Percentiles rank a stretch among this genome's conserved stretches.
Conservation (phyloP, 2,888 invertebrate genomes). For the Choristoneura rosaceana region DNA sequence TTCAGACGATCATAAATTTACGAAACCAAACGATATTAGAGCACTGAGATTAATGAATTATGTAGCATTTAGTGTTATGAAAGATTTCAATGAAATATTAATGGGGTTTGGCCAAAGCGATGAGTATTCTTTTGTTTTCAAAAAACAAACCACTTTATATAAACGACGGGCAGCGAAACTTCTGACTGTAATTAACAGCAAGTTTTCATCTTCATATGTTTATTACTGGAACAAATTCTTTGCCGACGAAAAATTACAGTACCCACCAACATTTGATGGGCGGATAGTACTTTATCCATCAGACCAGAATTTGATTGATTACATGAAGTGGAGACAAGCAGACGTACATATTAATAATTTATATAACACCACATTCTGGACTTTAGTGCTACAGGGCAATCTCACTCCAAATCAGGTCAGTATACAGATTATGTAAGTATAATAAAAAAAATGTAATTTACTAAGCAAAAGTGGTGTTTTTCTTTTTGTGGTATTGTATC, state of each 20-base stretch:
- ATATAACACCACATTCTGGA: conserved; percentile 99
- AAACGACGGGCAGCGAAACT: conserved; percentile 94
- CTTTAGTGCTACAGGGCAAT: conserved; percentile 91
- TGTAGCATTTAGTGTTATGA: conserved; percentile 93
- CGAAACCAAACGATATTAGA: conserved; percentile 93
- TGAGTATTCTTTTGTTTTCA: conserved; percentile 97
- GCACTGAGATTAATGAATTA: conserved; percentile 95
- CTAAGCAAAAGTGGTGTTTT: neutral
- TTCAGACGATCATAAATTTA: conserved; percentile 91
- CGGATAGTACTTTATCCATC: conserved; percentile 95
- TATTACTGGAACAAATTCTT: conserved; percentile 95
- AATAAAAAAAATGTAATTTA: neutral
- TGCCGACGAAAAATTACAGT: conserved; percentile 87
- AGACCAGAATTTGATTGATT: conserved; percentile 94
- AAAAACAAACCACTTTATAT: conserved; percentile 90
- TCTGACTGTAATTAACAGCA: conserved; percentile 93
- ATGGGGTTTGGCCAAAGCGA: conserved; percentile 98
- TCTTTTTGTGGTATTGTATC: too few species aligned
- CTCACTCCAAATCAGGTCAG: conserved; percentile 89
- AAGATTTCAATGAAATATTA: conserved; percentile 92
- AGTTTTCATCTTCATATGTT: conserved; percentile 95
- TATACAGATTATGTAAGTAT: neutral
- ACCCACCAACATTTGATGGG: conserved; percentile 98
- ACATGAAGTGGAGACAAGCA: conserved; percentile 96
- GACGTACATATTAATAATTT: conserved; percentile 99